Percentiles rank a stretch among this genome's conserved stretches.
These are phyloP conservation scores for Oreochromis grahami DNA, from an alignment of 2,797 vertebrate species.

Conservation along the genomic window DNA sequence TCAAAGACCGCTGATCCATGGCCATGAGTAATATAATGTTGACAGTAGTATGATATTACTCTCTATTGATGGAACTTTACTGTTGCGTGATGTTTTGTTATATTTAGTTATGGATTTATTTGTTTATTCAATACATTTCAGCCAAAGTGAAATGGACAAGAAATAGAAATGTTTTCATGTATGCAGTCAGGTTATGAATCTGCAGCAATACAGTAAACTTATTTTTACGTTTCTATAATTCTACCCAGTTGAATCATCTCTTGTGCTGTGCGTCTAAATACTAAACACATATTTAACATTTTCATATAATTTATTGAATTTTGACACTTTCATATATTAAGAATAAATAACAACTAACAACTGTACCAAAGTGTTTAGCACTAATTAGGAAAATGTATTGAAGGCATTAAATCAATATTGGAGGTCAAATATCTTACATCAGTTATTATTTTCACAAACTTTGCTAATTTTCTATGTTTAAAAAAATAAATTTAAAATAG, in stretches of 20 bases:
- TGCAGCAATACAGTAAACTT: neutral
- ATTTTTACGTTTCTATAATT: neutral
- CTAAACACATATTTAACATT: neutral
- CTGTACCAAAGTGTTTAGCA: neutral
- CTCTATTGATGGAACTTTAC: fast-evolving
- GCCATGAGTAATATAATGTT: neutral
- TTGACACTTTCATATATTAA: neutral
- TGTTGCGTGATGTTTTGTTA: neutral
- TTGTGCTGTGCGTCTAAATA: fast-evolving
- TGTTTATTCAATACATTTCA: neutral
- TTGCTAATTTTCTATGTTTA: neutral
- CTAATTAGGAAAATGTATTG: neutral
- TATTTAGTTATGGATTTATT: neutral
- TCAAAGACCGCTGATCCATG: neutral
- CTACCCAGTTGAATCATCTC: fast-evolving
- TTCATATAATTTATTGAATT: neutral
- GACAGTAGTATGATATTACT: neutral
- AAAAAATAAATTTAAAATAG: fast-evolving
- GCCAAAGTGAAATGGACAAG: neutral
- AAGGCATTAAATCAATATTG: neutral
- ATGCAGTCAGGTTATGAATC: neutral
- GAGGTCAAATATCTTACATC: neutral
- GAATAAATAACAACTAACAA: neutral
- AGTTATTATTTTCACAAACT: neutral
- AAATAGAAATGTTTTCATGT: neutral